Conservation (phyloP, 2,113 vertebrate genomes). For the Eupsittula cactorum region DNA sequence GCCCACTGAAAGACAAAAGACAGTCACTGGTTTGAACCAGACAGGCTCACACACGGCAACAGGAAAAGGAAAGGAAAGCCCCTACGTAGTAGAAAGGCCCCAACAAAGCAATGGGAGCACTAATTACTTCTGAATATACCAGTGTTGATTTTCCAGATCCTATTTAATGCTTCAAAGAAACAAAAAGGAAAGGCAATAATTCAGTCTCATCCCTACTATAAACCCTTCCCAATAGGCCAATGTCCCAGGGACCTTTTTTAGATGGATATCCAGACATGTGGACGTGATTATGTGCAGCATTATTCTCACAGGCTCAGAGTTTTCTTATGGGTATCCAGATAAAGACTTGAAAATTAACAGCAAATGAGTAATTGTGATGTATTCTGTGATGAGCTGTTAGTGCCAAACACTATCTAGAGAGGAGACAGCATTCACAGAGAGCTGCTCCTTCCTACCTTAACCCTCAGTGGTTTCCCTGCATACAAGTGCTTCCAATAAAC, state of each 20-base stretch:
- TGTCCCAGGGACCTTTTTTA: neutral
- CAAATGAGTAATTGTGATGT: neutral
- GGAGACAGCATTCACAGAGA: neutral
- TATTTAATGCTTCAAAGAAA: neutral
- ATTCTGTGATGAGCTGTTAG: neutral
- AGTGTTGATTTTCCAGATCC: neutral
- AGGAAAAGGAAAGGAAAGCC: neutral
- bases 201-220: neutral
- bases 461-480: neutral
- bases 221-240: neutral
- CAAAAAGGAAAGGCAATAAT: fast-evolving
- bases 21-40: neutral
- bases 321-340: neutral
- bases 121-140: neutral
- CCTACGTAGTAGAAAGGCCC: fast-evolving
- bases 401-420: neutral
- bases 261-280: neutral
- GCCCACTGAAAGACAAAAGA: slow-evolving; percentile 81
- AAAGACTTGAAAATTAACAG: neutral
- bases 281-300: fast-evolving
- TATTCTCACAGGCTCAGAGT: neutral
- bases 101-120: neutral
- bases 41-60: neutral
- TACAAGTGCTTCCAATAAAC: neutral
- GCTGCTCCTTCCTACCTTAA: neutral